Evolutionary conservation across 2,113 vertebrate genomes (phyloP).

Genomic region (Buteo buteo): DNA sequence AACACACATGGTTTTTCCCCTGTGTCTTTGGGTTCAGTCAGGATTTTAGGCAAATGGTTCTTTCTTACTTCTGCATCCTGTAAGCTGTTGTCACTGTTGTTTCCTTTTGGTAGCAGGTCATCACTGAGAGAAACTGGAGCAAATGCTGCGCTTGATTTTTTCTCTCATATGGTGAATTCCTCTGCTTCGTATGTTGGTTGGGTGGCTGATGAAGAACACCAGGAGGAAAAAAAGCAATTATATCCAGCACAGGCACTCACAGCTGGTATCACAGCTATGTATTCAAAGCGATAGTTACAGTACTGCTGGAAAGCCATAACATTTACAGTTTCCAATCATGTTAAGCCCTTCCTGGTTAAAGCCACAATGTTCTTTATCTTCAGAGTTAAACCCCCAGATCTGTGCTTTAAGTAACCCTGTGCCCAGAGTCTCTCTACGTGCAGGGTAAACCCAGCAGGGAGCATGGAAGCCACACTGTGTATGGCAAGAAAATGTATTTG

Average conservation of each 20-base stretch:
- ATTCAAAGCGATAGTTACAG: neutral
- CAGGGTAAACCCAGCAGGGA: neutral
- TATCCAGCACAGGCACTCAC: constrained; percentile 20
- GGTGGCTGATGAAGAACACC: constrained; percentile 25
- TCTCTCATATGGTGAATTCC: neutral
- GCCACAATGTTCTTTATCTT: neutral
- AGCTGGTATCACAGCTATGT: constrained; percentile 26
- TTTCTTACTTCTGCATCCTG: neutral
- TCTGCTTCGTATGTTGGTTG: constrained; percentile 2
- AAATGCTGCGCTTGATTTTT: neutral
- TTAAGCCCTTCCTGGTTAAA: neutral
- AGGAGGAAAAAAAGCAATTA: constrained; percentile 39
- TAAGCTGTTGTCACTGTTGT: neutral
- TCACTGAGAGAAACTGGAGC: neutral
- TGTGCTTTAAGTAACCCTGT: neutral
- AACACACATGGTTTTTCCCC: rapidly evolving
- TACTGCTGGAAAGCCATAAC: neutral
- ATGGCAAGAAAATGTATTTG: neutral
- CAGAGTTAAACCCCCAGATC: neutral
- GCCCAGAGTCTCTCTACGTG: neutral
- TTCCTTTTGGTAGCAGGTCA: neutral
- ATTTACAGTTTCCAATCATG: neutral
- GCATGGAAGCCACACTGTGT: neutral
- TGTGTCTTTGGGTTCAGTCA: neutral
- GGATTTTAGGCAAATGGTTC: neutral